Base-by-base conservation (phyloP, 2,797 vertebrate genomes). In the Ammospiza maritima region DNA sequence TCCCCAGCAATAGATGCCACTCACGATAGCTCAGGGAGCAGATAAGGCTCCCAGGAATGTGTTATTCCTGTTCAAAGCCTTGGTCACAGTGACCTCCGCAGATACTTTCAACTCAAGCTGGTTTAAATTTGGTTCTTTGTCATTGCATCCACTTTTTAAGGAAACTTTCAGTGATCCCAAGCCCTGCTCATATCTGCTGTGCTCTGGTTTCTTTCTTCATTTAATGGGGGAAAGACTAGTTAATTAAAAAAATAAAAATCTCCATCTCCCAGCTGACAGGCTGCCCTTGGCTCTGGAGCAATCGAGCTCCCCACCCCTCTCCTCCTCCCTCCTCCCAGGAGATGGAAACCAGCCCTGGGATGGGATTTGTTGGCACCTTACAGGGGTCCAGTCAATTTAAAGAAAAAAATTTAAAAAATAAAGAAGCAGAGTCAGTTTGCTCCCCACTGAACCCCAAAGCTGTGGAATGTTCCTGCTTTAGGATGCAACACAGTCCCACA, bases 1-100 rank as follows among this genome's bases (percentile, higher is more conserved):
- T 82, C 80, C 80, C 67, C 47, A 47, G 95, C 94, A 89, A 80
- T 47, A 90, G 94, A 90, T 93, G 77, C 80, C 6, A 6, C 64
- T 86, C 38, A 19, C 0, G 22, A 96, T 85, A 92, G 74, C 81
- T 42, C 69, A 56, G 90, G 83, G 91, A 92, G 54, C 58, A 77
- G 93, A 87, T 61, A 83, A 96, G 84, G 51, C 82, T 74, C 83
- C 76, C 22, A 38, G 83, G 61, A 85, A 89, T 50, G 67, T 58
- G 69, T 74, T 87, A 71, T 74, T 90, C 47, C 80, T 61, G 13
- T 47, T 72, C 62, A 61, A 90, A 91, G 64, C 34, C 71, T 38
- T 94, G 91, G 91, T 96, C 96, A 89, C 80, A 45, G 72, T 96
- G 96, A 97, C 96, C 93, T 95, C 85, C 56, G 0, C 3, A 6